phyloP scores from a whole-genome alignment of 2,888 invertebrate genomes.

The Vanessa cardui region DNA sequence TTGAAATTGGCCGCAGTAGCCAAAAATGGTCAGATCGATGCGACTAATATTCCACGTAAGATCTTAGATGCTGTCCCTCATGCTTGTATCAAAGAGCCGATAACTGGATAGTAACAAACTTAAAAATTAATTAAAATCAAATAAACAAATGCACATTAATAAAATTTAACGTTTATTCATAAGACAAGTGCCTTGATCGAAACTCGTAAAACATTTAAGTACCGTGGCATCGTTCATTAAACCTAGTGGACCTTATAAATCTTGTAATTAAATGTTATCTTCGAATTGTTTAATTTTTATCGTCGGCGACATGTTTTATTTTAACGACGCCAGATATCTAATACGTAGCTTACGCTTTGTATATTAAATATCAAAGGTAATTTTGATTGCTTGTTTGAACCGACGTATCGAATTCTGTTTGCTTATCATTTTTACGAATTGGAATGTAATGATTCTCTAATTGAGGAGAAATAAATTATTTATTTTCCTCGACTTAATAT shows the following conservation, averaged over 20 bases:
- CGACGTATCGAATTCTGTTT: conserved; percentile 14
- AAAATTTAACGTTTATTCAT: conserved; percentile 36
- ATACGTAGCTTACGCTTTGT: conserved; percentile 28
- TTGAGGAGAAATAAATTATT: not conserved
- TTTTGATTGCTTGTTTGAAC: conserved; percentile 19
- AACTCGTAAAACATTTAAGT: conserved; percentile 54
- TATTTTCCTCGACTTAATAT: not conserved
- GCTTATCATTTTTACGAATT: conserved; percentile 7
- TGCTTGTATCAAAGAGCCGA: too few species aligned
- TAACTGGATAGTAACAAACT: not conserved
- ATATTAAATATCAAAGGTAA: conserved; percentile 31
- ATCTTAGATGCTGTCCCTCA: too few species aligned
- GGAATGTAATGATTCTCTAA: conserved; percentile 3
- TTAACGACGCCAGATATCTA: conserved; percentile 28
- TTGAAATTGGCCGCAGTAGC: too few species aligned
- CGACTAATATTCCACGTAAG: too few species aligned
- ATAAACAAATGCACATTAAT: conserved; percentile 45
- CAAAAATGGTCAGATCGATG: too few species aligned
- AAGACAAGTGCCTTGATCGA: conserved; percentile 39
- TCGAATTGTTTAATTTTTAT: conserved; percentile 34
- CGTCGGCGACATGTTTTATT: conserved; percentile 34
- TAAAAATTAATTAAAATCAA: conserved; percentile 9
- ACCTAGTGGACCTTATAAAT: conserved; percentile 35
- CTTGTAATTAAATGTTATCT: conserved; percentile 36
- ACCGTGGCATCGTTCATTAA: conserved; percentile 31